phyloP scores from a whole-genome alignment of 2,113 vertebrate genomes.

The Grantiella picta region DNA sequence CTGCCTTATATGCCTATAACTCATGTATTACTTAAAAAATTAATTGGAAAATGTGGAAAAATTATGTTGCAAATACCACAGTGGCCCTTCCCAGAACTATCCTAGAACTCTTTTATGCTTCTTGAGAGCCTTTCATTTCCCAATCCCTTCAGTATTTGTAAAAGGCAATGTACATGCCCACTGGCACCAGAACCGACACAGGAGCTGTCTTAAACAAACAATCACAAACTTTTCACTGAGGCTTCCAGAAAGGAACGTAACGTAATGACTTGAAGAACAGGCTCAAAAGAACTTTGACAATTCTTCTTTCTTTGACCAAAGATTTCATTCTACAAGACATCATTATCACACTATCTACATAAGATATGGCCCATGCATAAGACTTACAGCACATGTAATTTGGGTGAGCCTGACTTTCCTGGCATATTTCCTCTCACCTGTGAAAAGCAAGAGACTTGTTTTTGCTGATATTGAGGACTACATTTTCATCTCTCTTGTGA shows the following conservation, averaged over 20 bases:
- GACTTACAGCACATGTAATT: neutral
- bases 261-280: neutral
- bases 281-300: neutral
- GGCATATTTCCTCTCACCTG: neutral
- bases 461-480: neutral
- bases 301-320: neutral
- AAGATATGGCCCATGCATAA: neutral
- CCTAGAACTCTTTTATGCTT: neutral
- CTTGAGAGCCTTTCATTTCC: neutral
- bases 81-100: neutral
- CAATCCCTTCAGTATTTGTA: neutral
- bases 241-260: neutral
- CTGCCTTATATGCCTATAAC: neutral
- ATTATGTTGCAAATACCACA: neutral
- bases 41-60: neutral
- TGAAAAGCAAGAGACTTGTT: neutral
- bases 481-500: neutral
- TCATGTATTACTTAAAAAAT: neutral
- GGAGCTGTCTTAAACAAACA: neutral
- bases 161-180: neutral
- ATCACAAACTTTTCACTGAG: neutral
- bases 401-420: neutral
- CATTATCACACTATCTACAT: neutral
- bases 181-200: neutral
- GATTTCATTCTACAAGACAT: neutral